phyloP scores from a whole-genome alignment of 2,888 invertebrate species.

The Ichneumoninae sp. region DNA sequence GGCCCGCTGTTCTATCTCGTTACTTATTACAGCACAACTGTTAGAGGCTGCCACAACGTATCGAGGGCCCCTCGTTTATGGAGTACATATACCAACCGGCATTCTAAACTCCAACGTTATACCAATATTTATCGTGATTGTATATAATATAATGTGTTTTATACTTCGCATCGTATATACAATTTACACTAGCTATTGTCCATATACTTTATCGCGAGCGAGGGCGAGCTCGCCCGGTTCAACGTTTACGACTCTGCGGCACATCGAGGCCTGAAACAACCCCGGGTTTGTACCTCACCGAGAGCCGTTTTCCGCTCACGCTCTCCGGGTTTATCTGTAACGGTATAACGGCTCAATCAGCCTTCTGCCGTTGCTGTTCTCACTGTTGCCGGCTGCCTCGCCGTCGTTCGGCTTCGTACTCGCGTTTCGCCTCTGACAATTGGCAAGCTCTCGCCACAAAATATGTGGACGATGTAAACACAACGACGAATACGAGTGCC shows the following conservation, averaged over 20 bases:
- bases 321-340: constrained; percentile 42
- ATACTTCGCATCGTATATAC: constrained; percentile 30
- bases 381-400: constrained; percentile 78
- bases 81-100: constrained; percentile 10
- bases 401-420: constrained; percentile 18
- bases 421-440: constrained; percentile 35
- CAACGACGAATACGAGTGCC: not conserved
- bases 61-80: not conserved
- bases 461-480: not conserved
- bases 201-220: constrained; percentile 45
- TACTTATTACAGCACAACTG: constrained; percentile 29
- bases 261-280: not conserved
- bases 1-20: constrained; percentile 18
- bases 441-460: constrained; percentile 15
- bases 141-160: constrained; percentile 27
- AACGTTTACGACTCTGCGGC: constrained; percentile 51
- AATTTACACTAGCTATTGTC: constrained; percentile 53
- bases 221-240: constrained; percentile 35
- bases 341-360: constrained; percentile 56
- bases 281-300: constrained; percentile 12
- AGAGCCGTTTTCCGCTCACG: constrained; percentile 52
- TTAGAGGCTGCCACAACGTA: not conserved
- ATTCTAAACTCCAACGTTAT: constrained; percentile 15
- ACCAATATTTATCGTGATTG: constrained; percentile 51
- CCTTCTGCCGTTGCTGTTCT: constrained; percentile 25